phyloP scores from a whole-genome alignment of 1,140 invertebrate species.

The Diprion similis region DNA sequence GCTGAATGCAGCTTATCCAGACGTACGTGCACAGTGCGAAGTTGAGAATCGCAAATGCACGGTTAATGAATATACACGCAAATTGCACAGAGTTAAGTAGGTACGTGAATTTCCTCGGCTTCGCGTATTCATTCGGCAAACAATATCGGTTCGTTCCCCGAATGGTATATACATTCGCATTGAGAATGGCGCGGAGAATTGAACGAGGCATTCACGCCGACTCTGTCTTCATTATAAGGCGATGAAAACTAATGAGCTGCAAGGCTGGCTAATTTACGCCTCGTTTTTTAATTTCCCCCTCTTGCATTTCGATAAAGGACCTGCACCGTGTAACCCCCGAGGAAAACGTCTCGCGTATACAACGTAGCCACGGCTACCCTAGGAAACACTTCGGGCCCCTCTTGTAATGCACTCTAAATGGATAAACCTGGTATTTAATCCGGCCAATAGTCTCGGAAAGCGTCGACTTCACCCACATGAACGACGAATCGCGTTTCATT shows the following conservation, averaged over 20 bases:
- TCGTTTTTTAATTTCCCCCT: not conserved
- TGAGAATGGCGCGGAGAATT: not conserved
- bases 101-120: not conserved
- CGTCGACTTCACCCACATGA: no score
- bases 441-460: no score
- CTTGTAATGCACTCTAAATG: no score
- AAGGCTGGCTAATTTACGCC: slow-evolving; percentile 1
- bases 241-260: slow-evolving; percentile 7
- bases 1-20: not conserved
- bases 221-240: slow-evolving; percentile 3
- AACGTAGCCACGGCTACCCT: no score
- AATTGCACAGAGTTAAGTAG: not conserved
- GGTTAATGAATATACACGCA: not conserved
- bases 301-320: not conserved
- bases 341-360: no score
- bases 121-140: not conserved
- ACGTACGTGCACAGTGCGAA: not conserved
- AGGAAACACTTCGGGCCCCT: no score
- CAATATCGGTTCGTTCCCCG: not conserved
- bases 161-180: not conserved
- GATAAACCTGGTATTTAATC: no score
- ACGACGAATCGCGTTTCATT: no score
- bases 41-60: not conserved
- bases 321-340: no score
- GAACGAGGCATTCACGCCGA: not conserved